A percentile compares a stretch with the other conserved stretches of the same genome.
phyloP scores from a whole-genome alignment of 2,888 invertebrate species.

The Zelleria hepariella region DNA sequence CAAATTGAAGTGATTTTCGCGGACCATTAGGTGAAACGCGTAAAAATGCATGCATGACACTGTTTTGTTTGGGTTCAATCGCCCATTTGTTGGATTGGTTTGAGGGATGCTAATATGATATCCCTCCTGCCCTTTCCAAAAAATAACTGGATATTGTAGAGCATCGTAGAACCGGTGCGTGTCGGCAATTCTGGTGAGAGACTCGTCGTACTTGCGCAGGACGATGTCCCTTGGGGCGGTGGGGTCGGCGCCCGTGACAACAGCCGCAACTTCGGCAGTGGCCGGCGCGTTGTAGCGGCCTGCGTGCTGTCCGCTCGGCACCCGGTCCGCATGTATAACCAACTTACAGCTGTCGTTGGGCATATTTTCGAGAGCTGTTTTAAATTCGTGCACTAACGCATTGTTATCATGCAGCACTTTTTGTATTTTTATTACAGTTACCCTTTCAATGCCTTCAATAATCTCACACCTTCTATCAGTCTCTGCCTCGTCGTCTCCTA shows the following conservation, averaged over 20 bases:
- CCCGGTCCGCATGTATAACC: conserved; percentile 23
- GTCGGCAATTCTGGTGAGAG: conserved; percentile 24
- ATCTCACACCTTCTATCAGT: conserved; percentile 18
- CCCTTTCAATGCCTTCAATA: conserved; percentile 19
- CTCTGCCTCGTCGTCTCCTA: conserved; percentile 21
- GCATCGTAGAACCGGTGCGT: conserved; percentile 32
- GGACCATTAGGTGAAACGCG: conserved; percentile 21
- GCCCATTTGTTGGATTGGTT: conserved; percentile 16
- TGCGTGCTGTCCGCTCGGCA: conserved; percentile 24
- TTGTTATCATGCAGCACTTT: conserved; percentile 22
- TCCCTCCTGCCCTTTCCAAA: conserved; percentile 24
- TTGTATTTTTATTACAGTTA: conserved; percentile 22
- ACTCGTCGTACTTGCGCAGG: conserved; percentile 12
- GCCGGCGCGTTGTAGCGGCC: conserved; percentile 22
- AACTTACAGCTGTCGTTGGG: conserved; percentile 21
- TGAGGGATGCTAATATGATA: conserved; percentile 23
- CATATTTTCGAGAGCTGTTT: conserved; percentile 23
- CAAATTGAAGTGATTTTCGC: conserved; percentile 12
- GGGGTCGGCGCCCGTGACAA: conserved; percentile 23
- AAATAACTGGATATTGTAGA: conserved; percentile 35
- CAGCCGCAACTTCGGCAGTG: conserved; percentile 22
- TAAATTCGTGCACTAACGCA: conserved; percentile 20
- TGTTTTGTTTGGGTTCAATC: conserved; percentile 14
- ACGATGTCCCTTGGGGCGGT: conserved; percentile 11
- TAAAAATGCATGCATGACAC: conserved; percentile 22